Percentiles rank a stretch among this genome's conserved stretches.
These are phyloP conservation scores for Charanyca ferruginea DNA, from an alignment of 2,888 invertebrate genomes.

Conservation along the genomic window DNA sequence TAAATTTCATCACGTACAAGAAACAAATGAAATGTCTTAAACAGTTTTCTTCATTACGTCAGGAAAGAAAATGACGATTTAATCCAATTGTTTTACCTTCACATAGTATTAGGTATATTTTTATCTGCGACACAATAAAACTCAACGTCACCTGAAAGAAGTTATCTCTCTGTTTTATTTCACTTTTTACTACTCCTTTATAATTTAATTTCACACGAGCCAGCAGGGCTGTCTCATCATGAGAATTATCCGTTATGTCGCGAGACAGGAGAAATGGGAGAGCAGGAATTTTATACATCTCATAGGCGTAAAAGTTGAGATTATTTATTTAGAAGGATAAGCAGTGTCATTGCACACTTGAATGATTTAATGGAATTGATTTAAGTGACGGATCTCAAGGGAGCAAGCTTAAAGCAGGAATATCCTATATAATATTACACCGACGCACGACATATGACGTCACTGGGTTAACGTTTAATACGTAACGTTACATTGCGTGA, in stretches of 20 bases:
- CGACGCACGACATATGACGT: too few relatives aligned
- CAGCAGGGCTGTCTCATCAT: constrained; percentile 43
- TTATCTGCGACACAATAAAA: constrained; percentile 37
- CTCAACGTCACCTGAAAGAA: constrained; percentile 45
- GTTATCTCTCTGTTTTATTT: constrained; percentile 56
- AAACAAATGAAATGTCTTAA: background rate
- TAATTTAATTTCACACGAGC: constrained; percentile 49
- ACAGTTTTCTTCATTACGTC: background rate
- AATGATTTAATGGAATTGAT: background rate
- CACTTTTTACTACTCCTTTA: constrained; percentile 57
- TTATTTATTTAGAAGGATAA: constrained; percentile 2
- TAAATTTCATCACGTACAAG: background rate
- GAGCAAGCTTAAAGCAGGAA: background rate
- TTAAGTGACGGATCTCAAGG: background rate
- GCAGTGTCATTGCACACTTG: background rate
- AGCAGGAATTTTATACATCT: constrained; percentile 14
- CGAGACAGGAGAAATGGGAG: constrained; percentile 28
- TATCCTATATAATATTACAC: background rate
- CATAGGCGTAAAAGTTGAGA: background rate
- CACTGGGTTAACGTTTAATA: too few relatives aligned
- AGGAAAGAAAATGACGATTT: background rate
- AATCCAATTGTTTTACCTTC: constrained; percentile 31
- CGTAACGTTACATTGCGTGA: too few relatives aligned
- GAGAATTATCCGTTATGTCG: constrained; percentile 40
- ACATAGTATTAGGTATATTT: constrained; percentile 27